A percentile compares a stretch with the other conserved stretches of the same genome.
phyloP scores from a whole-genome alignment of 2,113 vertebrate genomes.

The Sakesphorus luctuosus region DNA sequence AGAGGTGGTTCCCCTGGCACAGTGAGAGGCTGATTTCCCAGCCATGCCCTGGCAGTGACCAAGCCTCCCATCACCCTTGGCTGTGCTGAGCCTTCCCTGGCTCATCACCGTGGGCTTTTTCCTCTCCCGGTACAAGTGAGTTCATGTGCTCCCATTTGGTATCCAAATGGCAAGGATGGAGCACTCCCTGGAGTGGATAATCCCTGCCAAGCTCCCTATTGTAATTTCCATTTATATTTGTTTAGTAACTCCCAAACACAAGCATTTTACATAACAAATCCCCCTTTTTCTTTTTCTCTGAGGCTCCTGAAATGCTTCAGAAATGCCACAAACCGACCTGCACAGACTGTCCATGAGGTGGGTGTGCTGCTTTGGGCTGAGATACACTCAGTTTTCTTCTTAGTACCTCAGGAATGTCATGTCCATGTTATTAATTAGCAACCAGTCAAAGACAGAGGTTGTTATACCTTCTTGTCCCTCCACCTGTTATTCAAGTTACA shows the following conservation, averaged over 20 bases:
- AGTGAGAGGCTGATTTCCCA: neutral
- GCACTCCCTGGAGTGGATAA: neutral
- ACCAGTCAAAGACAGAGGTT: neutral
- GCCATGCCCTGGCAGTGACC: neutral
- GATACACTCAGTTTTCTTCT: neutral
- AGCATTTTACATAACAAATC: neutral
- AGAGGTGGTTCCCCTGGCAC: neutral
- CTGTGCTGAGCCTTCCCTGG: neutral
- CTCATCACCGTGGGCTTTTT: neutral
- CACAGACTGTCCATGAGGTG: neutral
- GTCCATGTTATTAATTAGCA: neutral
- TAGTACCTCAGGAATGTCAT: neutral
- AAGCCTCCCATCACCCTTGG: neutral
- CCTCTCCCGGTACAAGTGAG: neutral
- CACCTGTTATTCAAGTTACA: neutral
- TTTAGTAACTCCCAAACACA: neutral
- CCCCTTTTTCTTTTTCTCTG: neutral
- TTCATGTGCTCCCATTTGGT: neutral
- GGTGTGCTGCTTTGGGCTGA: neutral
- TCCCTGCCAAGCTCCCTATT: neutral
- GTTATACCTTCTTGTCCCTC: neutral
- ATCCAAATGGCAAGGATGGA: neutral
- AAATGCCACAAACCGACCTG: neutral
- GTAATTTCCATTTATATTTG: neutral
- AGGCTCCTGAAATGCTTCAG: neutral